phyloP scores from a whole-genome alignment of 1,140 invertebrate species.

The Phenacoccus solenopsis region DNA sequence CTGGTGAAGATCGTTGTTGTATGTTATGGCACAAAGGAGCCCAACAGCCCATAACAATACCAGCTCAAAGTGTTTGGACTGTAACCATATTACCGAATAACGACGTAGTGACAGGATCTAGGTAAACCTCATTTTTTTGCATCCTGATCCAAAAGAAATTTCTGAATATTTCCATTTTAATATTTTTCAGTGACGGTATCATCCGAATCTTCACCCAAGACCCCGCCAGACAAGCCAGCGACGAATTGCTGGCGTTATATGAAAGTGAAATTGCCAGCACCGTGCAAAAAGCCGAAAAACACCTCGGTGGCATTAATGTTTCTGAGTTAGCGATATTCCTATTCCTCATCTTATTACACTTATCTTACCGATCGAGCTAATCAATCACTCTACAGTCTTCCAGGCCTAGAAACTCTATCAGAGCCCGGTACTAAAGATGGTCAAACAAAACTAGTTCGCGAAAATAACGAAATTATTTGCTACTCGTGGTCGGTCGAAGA shows the following conservation, averaged over 20 bases:
- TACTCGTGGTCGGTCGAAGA: slow-evolving; percentile 64
- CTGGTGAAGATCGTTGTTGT: slow-evolving; percentile 78
- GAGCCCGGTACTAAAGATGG: slow-evolving; percentile 71
- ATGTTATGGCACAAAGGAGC: slow-evolving; percentile 63
- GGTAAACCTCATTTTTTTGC: no score
- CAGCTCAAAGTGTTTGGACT: slow-evolving; percentile 80
- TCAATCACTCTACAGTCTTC: slow-evolving; percentile 42
- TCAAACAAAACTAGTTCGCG: slow-evolving; percentile 70
- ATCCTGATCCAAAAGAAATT: not conserved
- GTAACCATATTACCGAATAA: slow-evolving; percentile 66
- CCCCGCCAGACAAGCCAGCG: slow-evolving; percentile 49
- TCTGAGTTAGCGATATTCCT: slow-evolving; percentile 9
- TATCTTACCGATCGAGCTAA: slow-evolving; percentile 19
- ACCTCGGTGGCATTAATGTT: slow-evolving; percentile 66
- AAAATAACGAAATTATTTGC: slow-evolving; percentile 55
- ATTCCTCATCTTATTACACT: slow-evolving; percentile 1
- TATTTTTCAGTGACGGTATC: slow-evolving; percentile 57
- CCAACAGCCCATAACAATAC: slow-evolving; percentile 59
- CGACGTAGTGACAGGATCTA: slow-evolving; percentile 77
- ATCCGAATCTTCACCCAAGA: slow-evolving; percentile 72
- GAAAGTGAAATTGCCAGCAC: slow-evolving; percentile 53
- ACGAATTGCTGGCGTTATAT: slow-evolving; percentile 44
- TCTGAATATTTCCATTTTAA: no score
- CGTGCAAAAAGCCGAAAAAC: slow-evolving; percentile 41
- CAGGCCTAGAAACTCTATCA: slow-evolving; percentile 58